Conservation (phyloP, 1,140 invertebrate genomes). For the Carposina sasakii region DNA sequence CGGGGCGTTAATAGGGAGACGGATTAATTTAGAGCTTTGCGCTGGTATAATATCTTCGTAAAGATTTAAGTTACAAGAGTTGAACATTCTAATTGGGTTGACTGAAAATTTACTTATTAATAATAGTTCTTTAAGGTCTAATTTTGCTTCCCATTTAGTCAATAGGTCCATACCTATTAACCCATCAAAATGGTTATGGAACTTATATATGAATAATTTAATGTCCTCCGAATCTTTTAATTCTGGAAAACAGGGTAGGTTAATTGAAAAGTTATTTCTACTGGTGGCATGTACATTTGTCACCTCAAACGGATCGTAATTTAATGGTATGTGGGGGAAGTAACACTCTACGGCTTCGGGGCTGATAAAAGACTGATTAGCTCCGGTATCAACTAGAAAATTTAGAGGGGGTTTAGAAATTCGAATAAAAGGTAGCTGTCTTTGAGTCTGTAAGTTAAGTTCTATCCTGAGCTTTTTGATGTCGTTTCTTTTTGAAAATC, state of each 20-base stretch:
- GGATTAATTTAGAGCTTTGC: neutral
- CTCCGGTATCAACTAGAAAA: neutral
- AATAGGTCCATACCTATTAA: neutral
- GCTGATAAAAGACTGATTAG: neutral
- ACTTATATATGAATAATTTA: neutral
- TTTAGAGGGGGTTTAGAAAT: neutral
- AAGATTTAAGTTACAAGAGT: neutral
- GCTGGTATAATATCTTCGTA: neutral
- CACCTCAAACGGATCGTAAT: neutral
- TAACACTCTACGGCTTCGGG: neutral
- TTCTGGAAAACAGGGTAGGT: neutral
- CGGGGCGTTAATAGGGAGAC: neutral
- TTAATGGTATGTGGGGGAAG: neutral
- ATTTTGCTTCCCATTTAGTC: neutral
- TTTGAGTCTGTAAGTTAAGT: conserved; percentile 1
- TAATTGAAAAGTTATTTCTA: neutral
- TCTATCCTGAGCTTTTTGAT: conserved; percentile 2
- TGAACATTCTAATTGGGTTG: neutral
- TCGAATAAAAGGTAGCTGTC: neutral
- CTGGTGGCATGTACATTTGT: neutral
- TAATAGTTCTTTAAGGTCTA: neutral
- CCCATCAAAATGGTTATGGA: conserved; percentile 1
- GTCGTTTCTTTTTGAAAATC: neutral
- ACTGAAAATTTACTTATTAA: neutral
- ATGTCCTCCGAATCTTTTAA: neutral